Evolutionary conservation across 2,113 vertebrate genomes (phyloP).

Genomic region (Rattus norvegicus): GRCr8 NC_086024.1:39896501-39897000

Average conservation of each 20-base stretch:
- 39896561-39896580: constrained; percentile 11
- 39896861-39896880: neutral
- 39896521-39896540: neutral
- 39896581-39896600: neutral
- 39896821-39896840: neutral
- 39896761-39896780: neutral
- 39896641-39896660: neutral
- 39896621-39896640: constrained; percentile 20
- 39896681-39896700: neutral
- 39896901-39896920: neutral
- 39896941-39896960: constrained; percentile 25
- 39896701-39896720: neutral
- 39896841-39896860: constrained; percentile 15
- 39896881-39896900: neutral
- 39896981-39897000: neutral
- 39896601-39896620: neutral
- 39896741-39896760: neutral
- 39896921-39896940: neutral
- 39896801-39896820: neutral
- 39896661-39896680: neutral
- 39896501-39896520: neutral
- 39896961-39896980: neutral
- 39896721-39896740: constrained; percentile 7
- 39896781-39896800: neutral
- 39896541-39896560: neutral